Evolutionary conservation across 1,140 invertebrate species (phyloP).

Genomic region (Aphelinus certus): DNA sequence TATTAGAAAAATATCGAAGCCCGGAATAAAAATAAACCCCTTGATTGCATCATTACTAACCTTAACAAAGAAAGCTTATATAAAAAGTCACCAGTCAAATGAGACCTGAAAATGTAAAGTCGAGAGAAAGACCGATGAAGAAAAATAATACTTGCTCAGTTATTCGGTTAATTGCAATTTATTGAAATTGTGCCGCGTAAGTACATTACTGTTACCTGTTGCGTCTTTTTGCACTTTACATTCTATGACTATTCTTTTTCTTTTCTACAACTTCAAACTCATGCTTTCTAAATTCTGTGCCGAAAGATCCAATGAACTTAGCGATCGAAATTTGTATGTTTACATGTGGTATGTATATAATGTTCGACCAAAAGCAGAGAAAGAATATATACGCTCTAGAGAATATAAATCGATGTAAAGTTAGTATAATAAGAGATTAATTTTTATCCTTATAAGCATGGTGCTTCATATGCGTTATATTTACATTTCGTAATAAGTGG

Average conservation of each 20-base stretch:
- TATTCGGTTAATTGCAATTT: too few species aligned
- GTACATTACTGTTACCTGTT: constrained; percentile 57
- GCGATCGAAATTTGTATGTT: constrained; percentile 24
- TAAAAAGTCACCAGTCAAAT: constrained; percentile 16
- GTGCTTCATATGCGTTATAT: constrained; percentile 22
- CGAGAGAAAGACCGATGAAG: constrained; percentile 4
- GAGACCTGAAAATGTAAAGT: constrained; percentile 18
- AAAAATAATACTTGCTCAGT: constrained; percentile 20
- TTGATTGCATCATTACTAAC: constrained; percentile 15
- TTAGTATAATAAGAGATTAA: constrained; percentile 14
- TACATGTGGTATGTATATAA: constrained; percentile 17
- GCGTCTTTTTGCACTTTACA: constrained; percentile 45
- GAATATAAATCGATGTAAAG: constrained; percentile 1
- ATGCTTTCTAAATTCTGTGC: constrained; percentile 1
- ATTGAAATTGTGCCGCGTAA: constrained; percentile 53
- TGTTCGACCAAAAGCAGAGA: constrained; percentile 29
- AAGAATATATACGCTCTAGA: constrained; percentile 5
- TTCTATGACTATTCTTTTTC: too few species aligned
- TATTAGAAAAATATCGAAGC: neutral
- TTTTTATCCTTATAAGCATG: constrained; percentile 13
- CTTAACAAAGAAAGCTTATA: constrained; percentile 19
- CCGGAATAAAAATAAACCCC: constrained; percentile 1
- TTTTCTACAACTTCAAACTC: too few species aligned
- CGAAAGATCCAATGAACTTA: constrained; percentile 20
- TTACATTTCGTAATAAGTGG: constrained; percentile 17